Conservation (phyloP, 2,888 invertebrate genomes). For the Acanthosepion lycidas region DNA sequence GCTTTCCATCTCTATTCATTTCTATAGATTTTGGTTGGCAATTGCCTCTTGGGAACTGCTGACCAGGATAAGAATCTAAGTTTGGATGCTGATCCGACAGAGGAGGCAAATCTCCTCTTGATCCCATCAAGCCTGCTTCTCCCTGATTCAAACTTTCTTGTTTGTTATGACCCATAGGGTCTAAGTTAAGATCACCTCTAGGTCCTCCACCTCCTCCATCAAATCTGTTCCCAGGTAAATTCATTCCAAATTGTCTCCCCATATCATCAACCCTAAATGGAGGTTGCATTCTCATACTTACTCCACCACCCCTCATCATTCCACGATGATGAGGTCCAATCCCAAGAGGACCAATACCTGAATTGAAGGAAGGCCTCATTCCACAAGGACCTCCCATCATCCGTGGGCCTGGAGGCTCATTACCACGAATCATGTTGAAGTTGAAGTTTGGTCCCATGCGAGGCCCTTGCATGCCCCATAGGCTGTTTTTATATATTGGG, state of each 20-base stretch:
- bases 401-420: conserved; percentile 48
- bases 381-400: conserved; percentile 49
- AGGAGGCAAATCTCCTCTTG: neutral
- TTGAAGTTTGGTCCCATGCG: conserved; percentile 25
- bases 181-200: neutral
- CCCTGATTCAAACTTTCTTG: neutral
- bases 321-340: neutral
- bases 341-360: conserved; percentile 46
- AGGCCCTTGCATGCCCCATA: conserved; percentile 22
- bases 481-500: no score
- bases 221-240: conserved; percentile 21
- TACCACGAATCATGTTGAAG: conserved; percentile 43
- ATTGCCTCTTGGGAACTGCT: neutral
- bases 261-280: conserved; percentile 43
- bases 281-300: conserved; percentile 42
- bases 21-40: neutral
- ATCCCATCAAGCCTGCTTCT: neutral
- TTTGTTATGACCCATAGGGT: neutral
- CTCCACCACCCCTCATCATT: conserved; percentile 43
- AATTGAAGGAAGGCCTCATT: conserved; percentile 35
- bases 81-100: neutral
- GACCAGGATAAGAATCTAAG: neutral
- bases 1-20: neutral
- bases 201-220: neutral
- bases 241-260: neutral